Evolutionary conservation across 2,113 vertebrate genomes (phyloP), one percentile per base, ranked within the genome.

Genomic region (Galbula dea): DNA sequence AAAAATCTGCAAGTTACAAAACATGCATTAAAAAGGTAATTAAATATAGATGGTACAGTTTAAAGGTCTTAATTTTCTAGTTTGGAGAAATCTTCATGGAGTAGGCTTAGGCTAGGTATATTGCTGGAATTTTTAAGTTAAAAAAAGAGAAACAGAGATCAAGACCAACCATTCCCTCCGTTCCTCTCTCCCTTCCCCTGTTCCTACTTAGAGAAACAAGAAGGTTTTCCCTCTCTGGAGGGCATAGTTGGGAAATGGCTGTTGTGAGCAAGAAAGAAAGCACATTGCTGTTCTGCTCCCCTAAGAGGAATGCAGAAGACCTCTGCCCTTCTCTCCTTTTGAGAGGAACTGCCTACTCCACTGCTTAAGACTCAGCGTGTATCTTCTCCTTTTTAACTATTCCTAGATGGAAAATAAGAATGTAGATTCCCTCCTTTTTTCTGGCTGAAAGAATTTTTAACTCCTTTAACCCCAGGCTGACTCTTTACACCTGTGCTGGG

Each of bases 1-100:
- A 75, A 94, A 91, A 93, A 88, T 93, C 73, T 93, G 21, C 59
- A 86, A 90, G 88, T 95, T 94, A 88, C 88, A 93, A 96, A 96
- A 95, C 91, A 88, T 94, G 83, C 72, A 59, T 95, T 92, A 86
- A 88, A 91, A 83, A 57, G 15, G 67, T 83, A 86, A 93, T 91
- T 88, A 93, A 91, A 86, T 78, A 51, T 82, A 88, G 83, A 93
- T 91, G 90, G 49, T 74, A 55, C 30, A 16, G 27, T 83, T 83
- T 90, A 59, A 94, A 92, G 36, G 61, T 93, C 65, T 88, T 96
- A 0, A 34, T 88, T 88, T 92, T 93, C 48, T 83, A 48, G 63
- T 75, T 88, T 94, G 55, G 43, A 67, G 59, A 80, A 55, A 55
- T 75, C 61, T 74, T 86, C 23, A 21, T 59, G 21, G 20, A 6